These are phyloP conservation scores for Diachrysia chrysitis DNA, from an alignment of 2,888 invertebrate genomes.

Conservation along the genomic window DNA sequence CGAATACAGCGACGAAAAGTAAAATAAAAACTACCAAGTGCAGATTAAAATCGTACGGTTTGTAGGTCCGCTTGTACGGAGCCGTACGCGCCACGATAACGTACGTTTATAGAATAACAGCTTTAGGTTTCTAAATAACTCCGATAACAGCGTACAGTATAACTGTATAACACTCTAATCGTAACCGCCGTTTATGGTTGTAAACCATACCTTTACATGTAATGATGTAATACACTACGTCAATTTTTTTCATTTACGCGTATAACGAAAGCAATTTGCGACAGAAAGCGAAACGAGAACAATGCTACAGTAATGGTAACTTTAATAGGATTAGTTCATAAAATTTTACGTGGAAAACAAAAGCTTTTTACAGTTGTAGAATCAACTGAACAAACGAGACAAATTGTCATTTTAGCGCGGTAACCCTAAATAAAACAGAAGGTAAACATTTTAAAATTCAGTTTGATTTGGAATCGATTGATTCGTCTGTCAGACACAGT, in stretches of 20 bases:
- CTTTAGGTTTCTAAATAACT: conserved; percentile 14
- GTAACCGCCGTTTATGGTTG: conserved; percentile 16
- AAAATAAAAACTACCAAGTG: conserved; percentile 51
- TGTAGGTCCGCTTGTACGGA: conserved; percentile 30
- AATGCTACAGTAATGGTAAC: conserved; percentile 21
- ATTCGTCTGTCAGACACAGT: conserved; percentile 21
- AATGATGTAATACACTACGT: conserved; percentile 11
- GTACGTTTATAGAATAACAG: conserved; percentile 41
- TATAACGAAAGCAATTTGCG: conserved; percentile 12
- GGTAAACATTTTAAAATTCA: conserved; percentile 1
- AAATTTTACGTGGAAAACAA: conserved; percentile 18
- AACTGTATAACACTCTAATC: conserved; percentile 16
- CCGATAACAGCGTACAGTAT: conserved; percentile 22
- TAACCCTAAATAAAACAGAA: conserved; percentile 9
- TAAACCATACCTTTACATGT: conserved; percentile 15
- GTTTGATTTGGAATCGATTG: conserved; percentile 9
- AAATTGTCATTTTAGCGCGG: conserved; percentile 11
- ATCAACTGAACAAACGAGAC: conserved; percentile 10
- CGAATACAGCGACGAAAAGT: conserved; percentile 42
- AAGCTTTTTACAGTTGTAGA: conserved; percentile 10
- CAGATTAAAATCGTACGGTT: conserved; percentile 56
- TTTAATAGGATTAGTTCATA: conserved; percentile 35
- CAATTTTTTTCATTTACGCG: conserved; percentile 15
- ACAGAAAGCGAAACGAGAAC: conserved; percentile 14
- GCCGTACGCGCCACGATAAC: conserved; percentile 35